phyloP scores from a whole-genome alignment of 2,797 vertebrate species.

The Chaetodon trifasciatus region DNA sequence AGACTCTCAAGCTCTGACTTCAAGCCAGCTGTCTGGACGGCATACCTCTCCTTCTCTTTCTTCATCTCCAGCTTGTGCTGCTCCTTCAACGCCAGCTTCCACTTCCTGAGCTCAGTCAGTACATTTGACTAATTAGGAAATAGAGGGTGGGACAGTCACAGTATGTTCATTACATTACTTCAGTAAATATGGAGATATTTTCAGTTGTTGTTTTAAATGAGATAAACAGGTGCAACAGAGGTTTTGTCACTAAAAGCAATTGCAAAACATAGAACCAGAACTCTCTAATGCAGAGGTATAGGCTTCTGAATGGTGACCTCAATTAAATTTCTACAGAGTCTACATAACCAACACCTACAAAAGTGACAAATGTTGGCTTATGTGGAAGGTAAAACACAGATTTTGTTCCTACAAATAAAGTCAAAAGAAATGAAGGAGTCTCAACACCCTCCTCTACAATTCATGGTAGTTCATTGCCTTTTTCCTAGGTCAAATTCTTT shows the following conservation, averaged over 20 bases:
- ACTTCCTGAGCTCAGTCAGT: constrained; percentile 92
- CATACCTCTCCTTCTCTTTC: constrained; percentile 89
- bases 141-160: constrained; percentile 24
- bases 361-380: constrained; percentile 3
- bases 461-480: neutral
- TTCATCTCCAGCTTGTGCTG: constrained; percentile 90
- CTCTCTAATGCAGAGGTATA: neutral
- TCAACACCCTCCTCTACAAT: neutral
- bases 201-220: neutral
- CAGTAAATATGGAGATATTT: constrained; percentile 22
- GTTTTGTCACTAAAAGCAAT: neutral
- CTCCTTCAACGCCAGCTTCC: constrained; percentile 91
- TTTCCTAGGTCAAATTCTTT: constrained; percentile 22
- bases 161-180: constrained; percentile 11
- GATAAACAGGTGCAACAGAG: neutral
- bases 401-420: neutral
- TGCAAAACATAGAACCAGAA: neutral
- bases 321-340: neutral
- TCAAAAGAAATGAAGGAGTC: neutral
- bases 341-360: neutral
- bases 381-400: neutral
- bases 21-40: constrained; percentile 83
- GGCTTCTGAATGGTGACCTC: neutral
- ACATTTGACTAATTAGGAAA: constrained; percentile 87
- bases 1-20: constrained; percentile 86